phyloP scores from a whole-genome alignment of 64 coral and sea anemone species.

The Actinia equina region DNA sequence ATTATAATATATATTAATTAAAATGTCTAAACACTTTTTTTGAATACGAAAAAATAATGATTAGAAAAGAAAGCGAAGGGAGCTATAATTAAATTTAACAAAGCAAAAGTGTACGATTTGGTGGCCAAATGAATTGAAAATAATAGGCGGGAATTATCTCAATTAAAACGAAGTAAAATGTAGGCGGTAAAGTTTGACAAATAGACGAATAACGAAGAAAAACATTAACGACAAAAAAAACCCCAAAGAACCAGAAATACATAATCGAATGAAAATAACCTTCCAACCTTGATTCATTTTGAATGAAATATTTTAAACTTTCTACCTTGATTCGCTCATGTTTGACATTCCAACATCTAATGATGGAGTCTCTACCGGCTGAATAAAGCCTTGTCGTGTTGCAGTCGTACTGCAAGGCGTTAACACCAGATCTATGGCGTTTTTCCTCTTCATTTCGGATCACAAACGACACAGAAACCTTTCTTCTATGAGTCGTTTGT shows the following conservation, averaged over 20 bases:
- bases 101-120: too few species aligned
- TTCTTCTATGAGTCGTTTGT: conserved; percentile 72
- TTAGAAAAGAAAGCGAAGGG: too few species aligned
- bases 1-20: too few species aligned
- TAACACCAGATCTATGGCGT: conserved; percentile 83
- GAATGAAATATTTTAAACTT: neutral
- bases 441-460: conserved; percentile 88
- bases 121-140: neutral
- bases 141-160: neutral
- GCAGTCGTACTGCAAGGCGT: conserved; percentile 76
- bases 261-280: neutral
- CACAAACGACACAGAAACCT: conserved; percentile 94
- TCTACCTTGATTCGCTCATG: conserved; percentile 14
- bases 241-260: neutral
- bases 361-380: conserved; percentile 92
- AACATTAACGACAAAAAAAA: neutral
- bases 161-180: neutral
- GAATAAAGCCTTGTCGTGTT: conserved; percentile 65
- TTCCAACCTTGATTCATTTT: neutral
- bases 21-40: too few species aligned
- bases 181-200: neutral
- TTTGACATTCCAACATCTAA: conserved; percentile 85
- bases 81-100: too few species aligned
- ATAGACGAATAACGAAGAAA: neutral
- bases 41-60: too few species aligned